These are phyloP conservation scores for Daboia siamensis DNA, from an alignment of 2,113 vertebrate genomes.

Conservation along the genomic window DNA sequence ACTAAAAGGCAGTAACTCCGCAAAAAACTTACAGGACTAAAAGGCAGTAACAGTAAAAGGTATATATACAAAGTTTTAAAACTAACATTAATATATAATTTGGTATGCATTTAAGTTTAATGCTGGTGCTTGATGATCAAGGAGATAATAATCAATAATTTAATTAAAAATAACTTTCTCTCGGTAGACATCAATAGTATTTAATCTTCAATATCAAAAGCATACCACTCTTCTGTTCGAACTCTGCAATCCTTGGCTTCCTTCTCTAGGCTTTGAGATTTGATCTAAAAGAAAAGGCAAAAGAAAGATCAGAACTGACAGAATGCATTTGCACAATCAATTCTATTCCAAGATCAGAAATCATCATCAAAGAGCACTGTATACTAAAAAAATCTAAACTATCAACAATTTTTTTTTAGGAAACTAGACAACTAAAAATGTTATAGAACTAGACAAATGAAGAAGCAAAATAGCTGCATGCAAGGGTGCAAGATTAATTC, in stretches of 20 bases:
- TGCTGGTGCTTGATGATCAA: background rate
- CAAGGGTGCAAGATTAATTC: background rate
- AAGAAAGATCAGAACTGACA: background rate
- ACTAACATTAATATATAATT: background rate
- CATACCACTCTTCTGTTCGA: slow-evolving; percentile 92
- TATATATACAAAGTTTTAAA: background rate
- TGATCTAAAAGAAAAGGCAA: slow-evolving; percentile 74
- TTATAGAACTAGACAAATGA: background rate
- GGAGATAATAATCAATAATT: background rate
- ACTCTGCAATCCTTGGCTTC: slow-evolving; percentile 92
- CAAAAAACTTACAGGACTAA: background rate
- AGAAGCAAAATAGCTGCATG: background rate
- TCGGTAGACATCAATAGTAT: background rate
- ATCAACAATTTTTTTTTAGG: background rate
- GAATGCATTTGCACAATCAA: background rate
- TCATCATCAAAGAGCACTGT: background rate
- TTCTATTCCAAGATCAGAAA: background rate
- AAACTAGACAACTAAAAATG: background rate
- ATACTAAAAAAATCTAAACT: background rate
- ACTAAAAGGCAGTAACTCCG: background rate
- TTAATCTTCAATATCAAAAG: slow-evolving; percentile 23
- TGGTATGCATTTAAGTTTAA: background rate
- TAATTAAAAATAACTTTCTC: background rate
- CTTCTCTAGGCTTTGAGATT: slow-evolving; percentile 88
- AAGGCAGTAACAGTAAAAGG: background rate